These are phyloP conservation scores for Pterophyllum scalare DNA, from an alignment of 2,113 vertebrate genomes.

Conservation along the genomic window DNA sequence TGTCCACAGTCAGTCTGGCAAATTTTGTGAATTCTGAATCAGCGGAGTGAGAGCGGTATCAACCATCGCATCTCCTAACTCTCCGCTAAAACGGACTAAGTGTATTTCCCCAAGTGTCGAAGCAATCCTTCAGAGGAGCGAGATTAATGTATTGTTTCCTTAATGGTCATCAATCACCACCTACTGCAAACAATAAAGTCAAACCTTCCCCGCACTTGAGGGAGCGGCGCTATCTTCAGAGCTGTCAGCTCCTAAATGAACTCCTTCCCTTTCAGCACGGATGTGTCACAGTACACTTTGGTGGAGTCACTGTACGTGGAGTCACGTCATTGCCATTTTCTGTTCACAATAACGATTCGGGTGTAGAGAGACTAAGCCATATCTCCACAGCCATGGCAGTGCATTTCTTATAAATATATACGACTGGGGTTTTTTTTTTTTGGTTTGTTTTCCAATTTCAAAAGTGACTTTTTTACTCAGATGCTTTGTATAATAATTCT, in stretches of 20 bases:
- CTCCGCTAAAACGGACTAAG: not conserved
- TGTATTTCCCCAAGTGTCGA: constrained; percentile 11
- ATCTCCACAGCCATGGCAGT: constrained; percentile 75
- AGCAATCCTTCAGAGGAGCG: not conserved
- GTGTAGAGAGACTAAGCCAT: constrained; percentile 80
- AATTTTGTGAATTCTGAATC: not conserved
- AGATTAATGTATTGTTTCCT: constrained; percentile 8
- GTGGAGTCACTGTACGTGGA: constrained; percentile 52
- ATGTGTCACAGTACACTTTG: constrained; percentile 46
- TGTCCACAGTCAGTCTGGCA: not conserved
- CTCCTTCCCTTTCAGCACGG: constrained; percentile 23
- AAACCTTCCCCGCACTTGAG: not conserved
- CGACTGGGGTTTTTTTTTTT: constrained; percentile 35
- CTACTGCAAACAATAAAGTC: constrained; percentile 3
- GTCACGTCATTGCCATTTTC: constrained; percentile 52
- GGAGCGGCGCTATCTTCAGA: not conserved
- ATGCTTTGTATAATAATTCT: constrained; percentile 82
- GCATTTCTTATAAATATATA: constrained; percentile 71
- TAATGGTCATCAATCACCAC: constrained; percentile 24
- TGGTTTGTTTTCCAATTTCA: constrained; percentile 54
- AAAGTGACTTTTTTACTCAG: constrained; percentile 74
- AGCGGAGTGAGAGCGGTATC: not conserved
- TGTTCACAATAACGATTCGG: constrained; percentile 58
- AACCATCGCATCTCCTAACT: not conserved
- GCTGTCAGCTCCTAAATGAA: constrained; percentile 19